Conservation (phyloP, 2,888 invertebrate species). For the Formica aserva region DNA sequence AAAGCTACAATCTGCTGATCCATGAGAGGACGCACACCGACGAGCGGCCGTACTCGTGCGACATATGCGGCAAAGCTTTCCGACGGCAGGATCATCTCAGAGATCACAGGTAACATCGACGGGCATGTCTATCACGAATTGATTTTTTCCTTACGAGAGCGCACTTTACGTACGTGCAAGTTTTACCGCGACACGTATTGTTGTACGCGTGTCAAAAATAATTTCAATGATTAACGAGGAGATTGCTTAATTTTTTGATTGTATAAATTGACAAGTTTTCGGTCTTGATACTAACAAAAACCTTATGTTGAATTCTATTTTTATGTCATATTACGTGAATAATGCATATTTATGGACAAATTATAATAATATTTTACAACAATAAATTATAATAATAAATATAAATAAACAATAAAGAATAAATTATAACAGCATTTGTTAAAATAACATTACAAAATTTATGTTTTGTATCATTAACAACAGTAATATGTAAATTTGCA, state of each 20-base stretch:
- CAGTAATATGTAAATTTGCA: neutral
- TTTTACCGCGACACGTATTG: neutral
- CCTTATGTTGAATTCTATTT: neutral
- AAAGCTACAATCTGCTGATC: constrained; percentile 99
- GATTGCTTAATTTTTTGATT: neutral
- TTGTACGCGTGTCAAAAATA: neutral
- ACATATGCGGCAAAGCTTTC: constrained; percentile 99
- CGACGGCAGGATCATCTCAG: constrained; percentile 98
- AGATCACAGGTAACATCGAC: constrained; percentile 93
- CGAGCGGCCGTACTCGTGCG: constrained; percentile 98
- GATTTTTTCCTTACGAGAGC: neutral
- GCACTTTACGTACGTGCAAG: neutral
- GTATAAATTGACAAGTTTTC: neutral
- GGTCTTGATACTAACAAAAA: neutral
- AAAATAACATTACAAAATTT: neutral
- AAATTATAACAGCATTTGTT: too few relatives aligned
- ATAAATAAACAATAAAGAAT: too few relatives aligned
- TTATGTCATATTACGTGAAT: too few relatives aligned
- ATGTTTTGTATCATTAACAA: neutral
- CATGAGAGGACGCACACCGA: constrained; percentile 99
- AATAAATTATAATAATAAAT: too few relatives aligned
- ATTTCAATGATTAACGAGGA: neutral
- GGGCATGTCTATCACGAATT: neutral
- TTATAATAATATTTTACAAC: neutral
- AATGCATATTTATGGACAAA: neutral